Evolutionary conservation across 2,113 vertebrate genomes (phyloP), one percentile per base, ranked within the genome.

Genomic region (Notiomystis cincta): DNA sequence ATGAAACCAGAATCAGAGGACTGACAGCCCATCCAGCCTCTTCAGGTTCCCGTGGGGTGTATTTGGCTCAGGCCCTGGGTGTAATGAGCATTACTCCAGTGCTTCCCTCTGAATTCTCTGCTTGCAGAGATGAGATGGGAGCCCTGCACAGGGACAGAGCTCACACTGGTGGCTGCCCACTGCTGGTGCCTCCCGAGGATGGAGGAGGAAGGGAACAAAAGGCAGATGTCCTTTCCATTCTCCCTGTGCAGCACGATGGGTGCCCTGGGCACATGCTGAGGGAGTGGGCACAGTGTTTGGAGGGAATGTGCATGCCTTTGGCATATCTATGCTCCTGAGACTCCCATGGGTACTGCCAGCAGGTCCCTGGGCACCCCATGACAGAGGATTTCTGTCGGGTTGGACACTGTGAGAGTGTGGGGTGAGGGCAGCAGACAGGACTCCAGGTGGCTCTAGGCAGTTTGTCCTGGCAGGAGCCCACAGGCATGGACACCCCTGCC

Each of bases 31-130:
- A 27, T 35, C 45, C 28, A n/a, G 14, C 61, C 15, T 56, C 35
- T 70, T 61, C 51, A 27, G 7, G 16, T 71, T 53, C 23, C 21
- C 45, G 25, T 11, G 18, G 15, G 28, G 2, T 0, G 3, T 8
- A 4, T 45, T 30, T 23, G 24, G 47, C 57, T 60, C 51, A 45
- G 21, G 40, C 9, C 7, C 47, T 51, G 44, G 16, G 28, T 35
- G 15, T 0, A 0, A 40, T 18, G 50, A 57, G 35, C 20, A 4
- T 57, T 5, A 2, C 21, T 38, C 35, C 64, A 48, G 42, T 0
- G 0, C 24, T 62, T 40, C 65, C 47, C 35, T 73, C 37, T 11
- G 16, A 76, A 66, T 85, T 71, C 65, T 37, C 20, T 1, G 23
- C 35, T 77, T 12, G 1, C 0, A 1, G 54, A 51, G 56, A 35